Percentiles rank a stretch among this genome's conserved stretches.
These are phyloP conservation scores for Chloropsis cyanopogon DNA, from an alignment of 2,113 vertebrate genomes.

Conservation along the genomic window DNA sequence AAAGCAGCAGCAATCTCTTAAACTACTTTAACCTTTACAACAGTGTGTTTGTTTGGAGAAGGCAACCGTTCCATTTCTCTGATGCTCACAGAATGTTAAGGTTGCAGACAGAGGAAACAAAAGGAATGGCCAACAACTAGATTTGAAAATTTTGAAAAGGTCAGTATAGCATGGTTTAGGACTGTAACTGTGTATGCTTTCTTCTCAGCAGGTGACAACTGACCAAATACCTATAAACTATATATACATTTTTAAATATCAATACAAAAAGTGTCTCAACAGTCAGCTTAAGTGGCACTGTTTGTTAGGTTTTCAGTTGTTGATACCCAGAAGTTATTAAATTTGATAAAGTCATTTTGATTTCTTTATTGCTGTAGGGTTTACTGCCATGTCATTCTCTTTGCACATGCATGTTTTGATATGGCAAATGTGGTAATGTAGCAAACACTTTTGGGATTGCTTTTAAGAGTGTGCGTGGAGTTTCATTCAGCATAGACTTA, in stretches of 20 bases:
- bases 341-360: background rate
- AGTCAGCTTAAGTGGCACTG: background rate
- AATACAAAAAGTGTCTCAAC: background rate
- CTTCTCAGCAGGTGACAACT: background rate
- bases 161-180: background rate
- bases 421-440: background rate
- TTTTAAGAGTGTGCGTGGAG: background rate
- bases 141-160: constrained; percentile 44
- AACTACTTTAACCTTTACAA: constrained; percentile 48
- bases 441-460: background rate
- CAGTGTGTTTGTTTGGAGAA: background rate
- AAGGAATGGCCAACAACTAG: background rate
- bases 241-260: background rate
- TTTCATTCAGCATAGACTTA: background rate
- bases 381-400: background rate
- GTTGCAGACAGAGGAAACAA: background rate
- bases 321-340: background rate
- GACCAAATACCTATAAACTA: background rate
- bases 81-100: background rate
- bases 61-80: background rate
- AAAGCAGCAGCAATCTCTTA: background rate
- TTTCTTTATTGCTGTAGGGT: background rate
- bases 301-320: background rate
- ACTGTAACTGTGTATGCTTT: background rate
- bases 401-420: background rate